Conservation (phyloP, 2,888 invertebrate genomes). For the Dicranocentrus wangi region DNA sequence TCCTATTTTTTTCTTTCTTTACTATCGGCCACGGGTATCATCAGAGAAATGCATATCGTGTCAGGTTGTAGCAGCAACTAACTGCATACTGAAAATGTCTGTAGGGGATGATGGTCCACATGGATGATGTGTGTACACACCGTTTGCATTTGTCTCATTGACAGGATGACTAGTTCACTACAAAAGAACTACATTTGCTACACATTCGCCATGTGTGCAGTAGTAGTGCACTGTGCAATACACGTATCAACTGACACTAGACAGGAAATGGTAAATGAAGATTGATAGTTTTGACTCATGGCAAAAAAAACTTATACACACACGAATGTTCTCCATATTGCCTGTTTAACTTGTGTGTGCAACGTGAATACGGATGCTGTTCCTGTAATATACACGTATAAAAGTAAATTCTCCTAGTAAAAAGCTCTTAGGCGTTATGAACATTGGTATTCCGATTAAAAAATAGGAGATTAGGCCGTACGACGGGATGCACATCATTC, state of each 20-base stretch:
- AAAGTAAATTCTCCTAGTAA: too few species aligned
- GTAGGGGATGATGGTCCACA: neutral
- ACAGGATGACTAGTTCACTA: neutral
- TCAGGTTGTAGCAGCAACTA: slow-evolving; percentile 39
- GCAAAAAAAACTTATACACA: neutral
- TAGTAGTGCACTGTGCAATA: too few species aligned
- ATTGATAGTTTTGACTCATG: slow-evolving; percentile 47
- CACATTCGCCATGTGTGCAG: too few species aligned
- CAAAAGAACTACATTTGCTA: neutral
- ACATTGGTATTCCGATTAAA: neutral
- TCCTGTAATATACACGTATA: neutral
- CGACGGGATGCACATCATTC: slow-evolving; percentile 4
- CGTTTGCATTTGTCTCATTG: neutral
- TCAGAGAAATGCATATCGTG: slow-evolving; percentile 20
- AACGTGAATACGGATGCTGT: neutral
- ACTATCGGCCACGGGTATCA: slow-evolving; percentile 17
- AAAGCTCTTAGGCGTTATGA: too few species aligned
- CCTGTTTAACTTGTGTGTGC: neutral
- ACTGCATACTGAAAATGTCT: neutral
- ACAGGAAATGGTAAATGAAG: slow-evolving; percentile 55
- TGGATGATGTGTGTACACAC: neutral
- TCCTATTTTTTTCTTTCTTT: neutral
- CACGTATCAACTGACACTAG: slow-evolving; percentile 40
- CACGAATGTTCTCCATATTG: neutral
- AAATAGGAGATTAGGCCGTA: neutral